Conservation (phyloP, 2,113 vertebrate species). For the Sander lucioperca region DNA sequence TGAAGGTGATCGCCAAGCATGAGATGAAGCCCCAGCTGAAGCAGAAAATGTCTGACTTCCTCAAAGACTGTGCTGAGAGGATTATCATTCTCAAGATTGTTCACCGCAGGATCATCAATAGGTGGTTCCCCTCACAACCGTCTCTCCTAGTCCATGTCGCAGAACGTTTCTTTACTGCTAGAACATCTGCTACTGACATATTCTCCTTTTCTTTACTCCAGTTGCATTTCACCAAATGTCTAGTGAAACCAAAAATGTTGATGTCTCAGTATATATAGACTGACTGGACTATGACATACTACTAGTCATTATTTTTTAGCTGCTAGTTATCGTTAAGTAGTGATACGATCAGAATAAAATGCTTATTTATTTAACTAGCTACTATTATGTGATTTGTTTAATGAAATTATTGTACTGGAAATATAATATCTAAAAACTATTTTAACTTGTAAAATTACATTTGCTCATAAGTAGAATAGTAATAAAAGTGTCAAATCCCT, state of each 20-base stretch:
- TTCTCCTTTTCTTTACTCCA: not conserved
- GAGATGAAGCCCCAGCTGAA: conserved; percentile 96
- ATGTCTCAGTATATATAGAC: not conserved
- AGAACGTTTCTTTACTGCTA: not conserved
- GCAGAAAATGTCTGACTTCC: conserved; percentile 97
- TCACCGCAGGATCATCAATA: conserved; percentile 96
- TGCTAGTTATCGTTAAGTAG: not conserved
- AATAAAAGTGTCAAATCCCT: not conserved
- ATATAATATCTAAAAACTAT: not conserved
- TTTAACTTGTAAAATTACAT: not conserved
- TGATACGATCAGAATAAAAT: not conserved
- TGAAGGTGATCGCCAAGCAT: conserved; percentile 97
- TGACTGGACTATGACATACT: not conserved
- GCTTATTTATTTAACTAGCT: too few species aligned
- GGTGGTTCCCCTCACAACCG: conserved; percentile 65
- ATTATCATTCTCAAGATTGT: conserved; percentile 98
- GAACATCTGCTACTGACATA: not conserved
- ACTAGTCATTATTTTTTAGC: not conserved
- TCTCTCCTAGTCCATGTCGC: not conserved
- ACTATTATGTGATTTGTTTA: not conserved
- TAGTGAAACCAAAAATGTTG: not conserved
- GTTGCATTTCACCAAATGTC: not conserved
- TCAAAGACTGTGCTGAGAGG: conserved; percentile 95
- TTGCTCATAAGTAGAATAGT: not conserved
- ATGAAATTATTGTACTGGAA: not conserved